Evolutionary conservation across 1,140 invertebrate genomes (phyloP).

Genomic region (Ptiloglossa arizonensis): DNA sequence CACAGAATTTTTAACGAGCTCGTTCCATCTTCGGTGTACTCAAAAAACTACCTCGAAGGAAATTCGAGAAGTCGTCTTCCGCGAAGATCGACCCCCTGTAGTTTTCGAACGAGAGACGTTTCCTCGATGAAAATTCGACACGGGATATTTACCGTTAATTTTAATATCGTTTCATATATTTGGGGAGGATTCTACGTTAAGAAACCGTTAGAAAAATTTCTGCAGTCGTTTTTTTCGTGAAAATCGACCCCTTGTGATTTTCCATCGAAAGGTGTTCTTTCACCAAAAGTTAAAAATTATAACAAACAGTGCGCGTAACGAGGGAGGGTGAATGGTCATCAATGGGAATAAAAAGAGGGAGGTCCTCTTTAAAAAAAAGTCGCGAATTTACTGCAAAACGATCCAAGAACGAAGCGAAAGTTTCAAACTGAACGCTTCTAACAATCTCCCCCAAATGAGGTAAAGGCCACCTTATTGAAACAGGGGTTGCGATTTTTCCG

Average conservation of each 20-base stretch:
- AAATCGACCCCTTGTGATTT: too few relatives aligned
- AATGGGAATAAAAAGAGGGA: background rate
- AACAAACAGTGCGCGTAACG: background rate
- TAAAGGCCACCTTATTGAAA: slow-evolving; percentile 82
- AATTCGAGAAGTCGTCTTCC: too few relatives aligned
- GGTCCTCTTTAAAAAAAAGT: slow-evolving; percentile 63
- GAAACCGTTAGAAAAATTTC: too few relatives aligned
- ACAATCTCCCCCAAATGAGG: slow-evolving; percentile 81
- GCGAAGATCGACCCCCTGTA: background rate
- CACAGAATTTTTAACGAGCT: background rate
- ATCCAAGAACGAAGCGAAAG: slow-evolving; percentile 74
- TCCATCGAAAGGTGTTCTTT: too few relatives aligned
- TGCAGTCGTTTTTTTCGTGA: too few relatives aligned
- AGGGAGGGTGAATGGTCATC: too few relatives aligned
- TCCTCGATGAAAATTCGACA: too few relatives aligned
- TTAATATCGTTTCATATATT: too few relatives aligned
- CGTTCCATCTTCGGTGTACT: too few relatives aligned
- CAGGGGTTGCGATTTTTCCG: slow-evolving; percentile 82
- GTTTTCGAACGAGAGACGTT: background rate
- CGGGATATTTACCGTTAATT: too few relatives aligned
- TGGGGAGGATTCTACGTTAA: too few relatives aligned
- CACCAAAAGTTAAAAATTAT: background rate
- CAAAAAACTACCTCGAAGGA: too few relatives aligned
- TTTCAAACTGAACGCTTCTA: slow-evolving; percentile 79
- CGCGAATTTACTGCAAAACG: slow-evolving; percentile 78